Evolutionary conservation across 2,113 vertebrate species (phyloP).

Genomic region (Protobothrops flavoviridis): DNA sequence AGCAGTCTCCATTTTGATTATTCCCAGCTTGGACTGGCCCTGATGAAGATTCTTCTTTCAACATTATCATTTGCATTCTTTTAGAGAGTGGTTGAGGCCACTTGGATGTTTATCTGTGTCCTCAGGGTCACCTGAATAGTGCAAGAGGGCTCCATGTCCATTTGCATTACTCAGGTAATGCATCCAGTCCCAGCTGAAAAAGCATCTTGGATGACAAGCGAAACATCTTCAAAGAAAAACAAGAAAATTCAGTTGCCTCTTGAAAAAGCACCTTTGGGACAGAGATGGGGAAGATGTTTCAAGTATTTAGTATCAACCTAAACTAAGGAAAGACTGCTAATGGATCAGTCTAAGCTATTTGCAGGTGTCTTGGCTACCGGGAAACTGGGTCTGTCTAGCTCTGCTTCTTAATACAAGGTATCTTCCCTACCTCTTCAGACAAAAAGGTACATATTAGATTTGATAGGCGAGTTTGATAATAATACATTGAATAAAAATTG

Average conservation of each 20-base stretch:
- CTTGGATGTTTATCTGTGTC: too few species aligned
- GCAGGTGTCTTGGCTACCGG: not conserved
- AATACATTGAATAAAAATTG: constrained; percentile 55
- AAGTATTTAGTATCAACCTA: not conserved
- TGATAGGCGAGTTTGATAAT: constrained; percentile 59
- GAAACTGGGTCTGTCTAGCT: not conserved
- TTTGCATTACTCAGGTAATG: too few species aligned
- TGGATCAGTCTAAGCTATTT: not conserved
- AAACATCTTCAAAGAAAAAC: too few species aligned
- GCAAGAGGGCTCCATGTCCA: too few species aligned
- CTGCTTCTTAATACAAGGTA: not conserved
- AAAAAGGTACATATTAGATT: not conserved
- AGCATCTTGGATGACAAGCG: too few species aligned
- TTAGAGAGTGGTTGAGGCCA: too few species aligned
- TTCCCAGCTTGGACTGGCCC: too few species aligned
- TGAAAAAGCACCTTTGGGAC: not conserved
- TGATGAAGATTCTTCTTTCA: too few species aligned
- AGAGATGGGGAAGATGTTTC: not conserved
- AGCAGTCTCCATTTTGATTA: too few species aligned
- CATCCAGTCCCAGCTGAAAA: too few species aligned
- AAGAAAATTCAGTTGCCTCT: not conserved
- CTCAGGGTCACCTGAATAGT: too few species aligned
- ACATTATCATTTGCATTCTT: too few species aligned
- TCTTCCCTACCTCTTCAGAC: not conserved
- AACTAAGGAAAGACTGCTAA: not conserved